A percentile compares a stretch with the other conserved stretches of the same genome.
Conservation (phyloP, 1,140 invertebrate genomes). For the Pollicipes pollicipes region DNA sequence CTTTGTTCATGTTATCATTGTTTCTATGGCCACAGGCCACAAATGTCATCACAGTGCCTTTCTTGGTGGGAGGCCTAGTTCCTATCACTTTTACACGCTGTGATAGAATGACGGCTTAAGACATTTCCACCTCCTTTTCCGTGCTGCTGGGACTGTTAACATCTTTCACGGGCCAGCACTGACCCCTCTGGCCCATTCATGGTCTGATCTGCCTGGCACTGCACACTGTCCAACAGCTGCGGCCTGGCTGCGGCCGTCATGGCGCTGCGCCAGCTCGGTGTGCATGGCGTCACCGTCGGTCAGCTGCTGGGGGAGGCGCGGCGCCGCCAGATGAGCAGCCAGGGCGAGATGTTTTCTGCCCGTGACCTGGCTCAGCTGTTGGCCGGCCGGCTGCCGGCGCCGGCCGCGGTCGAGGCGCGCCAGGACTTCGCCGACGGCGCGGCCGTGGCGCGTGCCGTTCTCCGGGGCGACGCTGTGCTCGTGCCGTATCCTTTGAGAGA, state of each 20-base stretch:
- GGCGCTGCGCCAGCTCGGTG: neutral
- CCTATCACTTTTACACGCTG: too few relatives aligned
- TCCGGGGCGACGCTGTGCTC: neutral
- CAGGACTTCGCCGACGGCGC: neutral
- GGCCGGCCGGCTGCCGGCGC: neutral
- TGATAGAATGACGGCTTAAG: too few relatives aligned
- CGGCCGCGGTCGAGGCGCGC: too few relatives aligned
- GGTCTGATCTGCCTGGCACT: too few relatives aligned
- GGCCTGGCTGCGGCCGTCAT: neutral
- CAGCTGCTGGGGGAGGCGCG: neutral
- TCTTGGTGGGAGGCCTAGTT: too few relatives aligned
- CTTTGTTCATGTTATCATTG: too few relatives aligned
- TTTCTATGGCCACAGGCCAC: too few relatives aligned
- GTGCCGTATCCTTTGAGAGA: conserved; percentile 10
- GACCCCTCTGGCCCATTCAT: too few relatives aligned
- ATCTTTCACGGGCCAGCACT: too few relatives aligned
- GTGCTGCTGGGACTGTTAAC: too few relatives aligned
- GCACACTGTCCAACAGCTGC: neutral
- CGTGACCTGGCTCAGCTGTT: neutral
- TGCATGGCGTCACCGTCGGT: neutral
- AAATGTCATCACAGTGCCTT: too few relatives aligned
- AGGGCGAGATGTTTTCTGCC: neutral
- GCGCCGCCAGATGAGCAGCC: neutral
- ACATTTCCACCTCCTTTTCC: too few relatives aligned
- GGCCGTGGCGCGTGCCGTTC: neutral